A percentile compares a stretch with the other conserved stretches of the same genome.
phyloP scores from a whole-genome alignment of 1,140 invertebrate genomes.

The Thaumatotibia leucotreta region DNA sequence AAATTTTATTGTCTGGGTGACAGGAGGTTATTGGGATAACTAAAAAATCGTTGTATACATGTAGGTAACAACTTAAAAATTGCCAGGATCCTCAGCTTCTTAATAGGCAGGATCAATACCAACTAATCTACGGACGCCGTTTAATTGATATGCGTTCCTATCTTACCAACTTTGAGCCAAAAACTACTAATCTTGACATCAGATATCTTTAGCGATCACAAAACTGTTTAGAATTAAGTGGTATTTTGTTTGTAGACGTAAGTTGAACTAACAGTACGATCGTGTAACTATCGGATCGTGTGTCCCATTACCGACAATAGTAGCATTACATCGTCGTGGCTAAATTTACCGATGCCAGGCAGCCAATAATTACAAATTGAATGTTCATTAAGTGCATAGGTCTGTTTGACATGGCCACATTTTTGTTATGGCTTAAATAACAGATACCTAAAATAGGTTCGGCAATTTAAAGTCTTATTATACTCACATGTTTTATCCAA shows the following conservation, averaged over 20 bases:
- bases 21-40: no score
- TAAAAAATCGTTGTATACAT: no score
- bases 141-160: no score
- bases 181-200: no score
- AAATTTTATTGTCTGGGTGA: no score
- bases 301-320: not conserved
- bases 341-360: not conserved
- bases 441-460: not conserved
- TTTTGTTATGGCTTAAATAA: not conserved
- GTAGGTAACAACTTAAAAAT: no score
- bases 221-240: not conserved
- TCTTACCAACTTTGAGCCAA: no score
- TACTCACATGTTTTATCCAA: no score
- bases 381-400: not conserved
- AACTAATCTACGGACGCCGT: no score
- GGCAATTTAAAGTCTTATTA: not conserved
- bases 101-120: no score
- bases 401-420: not conserved
- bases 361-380: not conserved
- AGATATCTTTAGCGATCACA: not conserved
- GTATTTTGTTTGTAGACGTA: not conserved
- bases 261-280: not conserved
- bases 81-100: no score
- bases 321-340: not conserved
- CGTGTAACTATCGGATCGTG: not conserved